A percentile compares a stretch with the other conserved stretches of the same genome.
phyloP scores from a whole-genome alignment of 2,888 invertebrate genomes.

The Amphipoea lucens region DNA sequence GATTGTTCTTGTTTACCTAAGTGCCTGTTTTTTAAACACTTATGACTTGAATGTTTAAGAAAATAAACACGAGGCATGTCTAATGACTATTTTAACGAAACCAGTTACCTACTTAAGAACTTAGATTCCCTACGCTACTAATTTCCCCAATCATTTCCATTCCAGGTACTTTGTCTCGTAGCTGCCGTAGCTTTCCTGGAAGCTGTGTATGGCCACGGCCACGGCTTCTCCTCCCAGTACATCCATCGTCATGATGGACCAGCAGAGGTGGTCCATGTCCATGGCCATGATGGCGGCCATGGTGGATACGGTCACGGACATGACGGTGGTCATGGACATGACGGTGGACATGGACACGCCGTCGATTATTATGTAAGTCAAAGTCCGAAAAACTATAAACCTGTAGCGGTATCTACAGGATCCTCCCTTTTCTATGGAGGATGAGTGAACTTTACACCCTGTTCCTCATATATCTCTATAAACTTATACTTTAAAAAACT shows the following conservation, averaged over 20 bases:
- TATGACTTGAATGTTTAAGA: not conserved
- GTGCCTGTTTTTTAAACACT: not conserved
- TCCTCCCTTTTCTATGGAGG: no score
- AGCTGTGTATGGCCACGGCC: conserved; percentile 76
- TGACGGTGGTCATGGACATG: conserved; percentile 72
- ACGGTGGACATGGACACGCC: conserved; percentile 70
- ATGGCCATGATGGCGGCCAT: conserved; percentile 74
- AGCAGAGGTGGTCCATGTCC: conserved; percentile 75
- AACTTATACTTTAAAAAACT: no score
- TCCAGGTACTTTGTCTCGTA: conserved; percentile 74
- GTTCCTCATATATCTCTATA: no score
- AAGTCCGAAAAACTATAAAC: not conserved
- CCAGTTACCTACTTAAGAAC: no score
- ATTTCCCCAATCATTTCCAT: not conserved
- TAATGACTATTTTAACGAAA: not conserved
- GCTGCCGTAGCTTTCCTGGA: conserved; percentile 74
- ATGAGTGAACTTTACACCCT: no score
- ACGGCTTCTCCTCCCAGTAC: conserved; percentile 82
- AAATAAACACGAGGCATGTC: not conserved
- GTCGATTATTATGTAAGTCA: conserved; percentile 75
- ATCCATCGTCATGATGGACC: conserved; percentile 80
- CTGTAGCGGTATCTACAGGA: no score
- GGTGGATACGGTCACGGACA: conserved; percentile 75
- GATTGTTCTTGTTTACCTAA: not conserved
- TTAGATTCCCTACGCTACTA: not conserved